Evolutionary conservation across 2,113 vertebrate genomes (phyloP), one percentile per base, ranked within the genome.

Genomic region (Sarotherodon lohbergeri): DNA sequence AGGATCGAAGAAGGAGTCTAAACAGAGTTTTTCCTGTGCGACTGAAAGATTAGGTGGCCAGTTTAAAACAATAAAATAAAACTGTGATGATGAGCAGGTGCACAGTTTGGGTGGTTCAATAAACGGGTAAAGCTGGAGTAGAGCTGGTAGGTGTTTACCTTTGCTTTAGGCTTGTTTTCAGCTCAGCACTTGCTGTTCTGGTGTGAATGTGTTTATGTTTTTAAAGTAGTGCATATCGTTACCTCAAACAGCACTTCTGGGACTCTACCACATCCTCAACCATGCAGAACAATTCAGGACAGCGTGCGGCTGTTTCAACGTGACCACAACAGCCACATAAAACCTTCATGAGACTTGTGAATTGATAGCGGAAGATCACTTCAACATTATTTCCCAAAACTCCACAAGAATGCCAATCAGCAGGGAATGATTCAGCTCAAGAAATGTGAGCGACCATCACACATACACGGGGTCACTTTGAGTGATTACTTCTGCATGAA

Each of bases 341-440:
- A 73, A 43, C 8, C 43, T 27, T 17, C 14, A 27, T 11, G 41
- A 3, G 3, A 29, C 68, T 73, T 48, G 0, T 73, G 68, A 29
- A 73, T 17, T 4, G 1, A 27, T 6, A 27, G 36, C 41, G 36
- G 63, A 1, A 43, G 36, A 43, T 43, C 39, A 0, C n/a, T 43
- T 14, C 11, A 13, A 68, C 39, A 27, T 73, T 46, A 10, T 73
- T 24, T 73, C 39, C 8, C 12, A 73, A 73, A 27, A 46, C 68
- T 4, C 16, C 39, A 27, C 66, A 46, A 73, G 39, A 24, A 16
- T 43, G 22, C 22, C 8, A 0, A 1, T 3, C 43, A 50, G 27
- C 71, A 19, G 43, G 14, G 43, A 48, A 9, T 6, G 5, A 76
- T 48, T 48, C 71, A 48, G 14, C 14, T 27, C 24, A 0, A 19